Base-by-base conservation (phyloP, 2,113 vertebrate genomes). In the Cyanoramphus novaezelandiae region DNA sequence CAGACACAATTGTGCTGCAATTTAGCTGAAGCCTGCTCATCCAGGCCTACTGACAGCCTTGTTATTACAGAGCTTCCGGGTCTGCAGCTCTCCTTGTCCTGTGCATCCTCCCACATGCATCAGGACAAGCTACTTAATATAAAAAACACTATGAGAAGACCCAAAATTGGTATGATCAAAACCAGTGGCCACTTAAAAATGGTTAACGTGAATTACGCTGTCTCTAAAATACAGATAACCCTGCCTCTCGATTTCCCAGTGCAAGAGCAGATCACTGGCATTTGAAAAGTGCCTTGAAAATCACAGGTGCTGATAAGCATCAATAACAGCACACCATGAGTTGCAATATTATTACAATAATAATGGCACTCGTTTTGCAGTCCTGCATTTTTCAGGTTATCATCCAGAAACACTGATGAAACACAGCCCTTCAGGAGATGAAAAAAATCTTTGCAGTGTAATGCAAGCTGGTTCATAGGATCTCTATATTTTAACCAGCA, bases 301-400 rank as follows among this genome's bases (percentile, higher is more conserved):
- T 94, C 60, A 23, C 46, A 92, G 75, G 86, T 84, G 69, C 70
- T 78, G 83, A 88, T 49, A 83, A 83, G 49, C 82, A 83, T 82
- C 78, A 88, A 41, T 86, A 93, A 90, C 76, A 86, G 88, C 68
- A 41, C 2, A 19, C 78, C 64, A 65, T 5, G 59, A 96, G 59
- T 77, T 50, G 50, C 67, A 77, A 72, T 88, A 85, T 88, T 91
- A 77, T 91, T 90, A 93, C 67, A 90, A 85, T 82, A 96, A 92
- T 88, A 92, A 89, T 63, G 71, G 68, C 67, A 65, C 50, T 92
- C 16, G 7, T 86, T 96, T 93, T 17, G 10, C 79, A 91, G 63
- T 93, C 60, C 86, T 91, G 71, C 71, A 77, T 90, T 93, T 94
- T 91, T 95, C 95, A 96, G 90, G 79, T 89, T 94, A 96, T 90